Evolutionary conservation across 2,797 vertebrate species (phyloP), one percentile per base, ranked within the genome.

Genomic region (Betta splendens): DNA sequence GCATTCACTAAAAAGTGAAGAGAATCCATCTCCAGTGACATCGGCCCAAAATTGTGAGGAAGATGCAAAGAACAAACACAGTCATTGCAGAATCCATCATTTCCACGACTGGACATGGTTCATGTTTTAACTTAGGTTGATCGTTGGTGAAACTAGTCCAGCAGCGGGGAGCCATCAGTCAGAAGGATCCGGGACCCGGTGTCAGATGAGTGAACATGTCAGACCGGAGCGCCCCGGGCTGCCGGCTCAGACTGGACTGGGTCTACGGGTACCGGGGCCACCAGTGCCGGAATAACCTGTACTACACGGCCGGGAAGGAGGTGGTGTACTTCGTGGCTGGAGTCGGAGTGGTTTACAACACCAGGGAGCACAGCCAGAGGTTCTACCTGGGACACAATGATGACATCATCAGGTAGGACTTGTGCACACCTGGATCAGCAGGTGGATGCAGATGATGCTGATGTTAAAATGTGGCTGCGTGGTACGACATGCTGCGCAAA

Each of bases 271-370:
- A 97, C 92, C 86, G 95, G 86, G 95, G 95, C 55, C 95, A 96
- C 85, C 95, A 97, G 89, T 97, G 95, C 90, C 93, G 95, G 83
- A 97, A 97, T 89, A 97, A 97, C 89, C 93, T 97, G 81, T 95
- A 93, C 89, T 97, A 97, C 91, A 97, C 95, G 3, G 94, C 92
- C 0, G 93, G 93, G 64, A 95, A 95, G 80, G 95, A 97, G 89
- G 90, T 97, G 86, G 95, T 97, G 67, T 97, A 97, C 91, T 97
- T 97, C 57, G 95, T 97, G 77, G 95, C 95, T 9, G 95, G 94
- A 22, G 94, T 97, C 51, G 95, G 94, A 53, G 95, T 97, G 79
- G 94, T 97, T 15, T 97, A 96, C 84, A 97, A 94, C 92, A 94
- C 94, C 85, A 88, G 95, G 31, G 95, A 97, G 69, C 95, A 97